phyloP scores from a whole-genome alignment of 2,888 invertebrate genomes.

The Melanchra persicariae region DNA sequence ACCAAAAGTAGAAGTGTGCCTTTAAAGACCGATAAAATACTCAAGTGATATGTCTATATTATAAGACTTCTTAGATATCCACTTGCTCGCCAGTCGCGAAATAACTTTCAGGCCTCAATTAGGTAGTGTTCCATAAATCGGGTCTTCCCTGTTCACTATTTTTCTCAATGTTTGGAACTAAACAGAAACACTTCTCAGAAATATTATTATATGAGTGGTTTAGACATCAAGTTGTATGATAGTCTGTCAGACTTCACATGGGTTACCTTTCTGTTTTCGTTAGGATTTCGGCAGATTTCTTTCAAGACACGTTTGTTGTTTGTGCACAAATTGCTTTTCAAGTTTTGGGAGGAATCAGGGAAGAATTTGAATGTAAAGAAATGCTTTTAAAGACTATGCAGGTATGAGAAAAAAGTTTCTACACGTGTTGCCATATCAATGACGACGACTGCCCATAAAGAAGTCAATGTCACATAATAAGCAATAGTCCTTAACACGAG shows the following conservation, averaged over 20 bases:
- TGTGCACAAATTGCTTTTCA: no score
- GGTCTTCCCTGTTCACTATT: no score
- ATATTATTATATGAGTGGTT: no score
- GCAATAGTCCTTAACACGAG: not conserved
- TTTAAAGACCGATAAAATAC: constrained; percentile 17
- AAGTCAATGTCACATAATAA: constrained; percentile 16
- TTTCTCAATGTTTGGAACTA: no score
- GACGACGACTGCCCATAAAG: constrained; percentile 6
- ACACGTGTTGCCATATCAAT: constrained; percentile 12
- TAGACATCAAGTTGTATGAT: not conserved
- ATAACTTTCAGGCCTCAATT: not conserved
- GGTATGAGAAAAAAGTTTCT: not conserved
- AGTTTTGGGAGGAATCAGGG: no score
- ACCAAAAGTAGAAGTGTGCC: constrained; percentile 34
- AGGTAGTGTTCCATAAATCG: not conserved
- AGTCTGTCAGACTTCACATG: not conserved
- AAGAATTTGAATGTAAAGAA: no score
- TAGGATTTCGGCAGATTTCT: not conserved
- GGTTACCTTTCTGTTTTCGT: no score
- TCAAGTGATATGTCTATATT: not conserved
- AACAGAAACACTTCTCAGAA: no score
- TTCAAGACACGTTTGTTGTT: not conserved
- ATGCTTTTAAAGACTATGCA: no score
- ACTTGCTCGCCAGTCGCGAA: not conserved
- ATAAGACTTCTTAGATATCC: not conserved